These are phyloP conservation scores for Asobara japonica DNA, from an alignment of 1,140 invertebrate species.

Conservation along the genomic window DNA sequence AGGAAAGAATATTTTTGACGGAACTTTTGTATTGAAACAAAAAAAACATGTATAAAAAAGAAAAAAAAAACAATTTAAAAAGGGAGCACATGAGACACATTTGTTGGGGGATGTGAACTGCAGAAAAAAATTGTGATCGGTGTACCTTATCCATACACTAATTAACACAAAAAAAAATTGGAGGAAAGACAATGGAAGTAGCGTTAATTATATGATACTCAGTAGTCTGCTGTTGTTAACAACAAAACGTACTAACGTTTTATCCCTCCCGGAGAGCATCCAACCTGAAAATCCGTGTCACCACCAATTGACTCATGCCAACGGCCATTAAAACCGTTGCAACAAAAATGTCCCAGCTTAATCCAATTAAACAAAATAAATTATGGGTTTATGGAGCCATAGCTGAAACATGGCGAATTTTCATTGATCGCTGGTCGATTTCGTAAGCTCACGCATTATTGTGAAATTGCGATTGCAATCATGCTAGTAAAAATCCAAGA, in stretches of 20 bases:
- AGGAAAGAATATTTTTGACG: constrained; percentile 35
- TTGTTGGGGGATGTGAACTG: constrained; percentile 41
- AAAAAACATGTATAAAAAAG: constrained; percentile 1
- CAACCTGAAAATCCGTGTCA: constrained; percentile 17
- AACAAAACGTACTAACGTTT: constrained; percentile 43
- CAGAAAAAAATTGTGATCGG: constrained; percentile 49
- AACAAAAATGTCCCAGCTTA: background rate
- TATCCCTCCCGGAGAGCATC: background rate
- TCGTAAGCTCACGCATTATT: constrained; percentile 15
- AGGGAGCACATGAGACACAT: constrained; percentile 37
- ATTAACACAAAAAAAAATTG: constrained; percentile 29
- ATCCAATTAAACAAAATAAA: background rate
- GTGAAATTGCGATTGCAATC: constrained; percentile 26
- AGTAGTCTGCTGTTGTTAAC: constrained; percentile 57
- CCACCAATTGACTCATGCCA: background rate
- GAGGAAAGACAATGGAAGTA: constrained; percentile 35
- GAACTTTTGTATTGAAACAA: constrained; percentile 32
- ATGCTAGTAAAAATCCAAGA: background rate
- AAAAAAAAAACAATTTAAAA: background rate
- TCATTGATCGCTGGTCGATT: constrained; percentile 9
- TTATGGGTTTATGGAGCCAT: background rate
- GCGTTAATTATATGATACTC: constrained; percentile 38
- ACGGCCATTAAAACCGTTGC: background rate
- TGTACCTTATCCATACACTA: constrained; percentile 46
- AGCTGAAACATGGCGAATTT: background rate